phyloP scores from a whole-genome alignment of 2,888 invertebrate species.

The Epiblema foenella region DNA sequence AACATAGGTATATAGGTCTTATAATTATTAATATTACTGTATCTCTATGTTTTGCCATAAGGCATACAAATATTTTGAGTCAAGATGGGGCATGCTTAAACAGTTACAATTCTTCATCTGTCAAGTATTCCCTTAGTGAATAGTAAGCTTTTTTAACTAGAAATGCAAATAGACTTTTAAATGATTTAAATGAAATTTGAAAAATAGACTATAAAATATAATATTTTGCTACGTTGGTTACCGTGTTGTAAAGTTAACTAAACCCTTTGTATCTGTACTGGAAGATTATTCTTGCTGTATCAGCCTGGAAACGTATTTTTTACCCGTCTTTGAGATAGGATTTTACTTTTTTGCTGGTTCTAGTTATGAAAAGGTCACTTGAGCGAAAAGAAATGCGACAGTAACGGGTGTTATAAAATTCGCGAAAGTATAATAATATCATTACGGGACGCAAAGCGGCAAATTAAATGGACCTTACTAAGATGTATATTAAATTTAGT shows the following conservation, averaged over 20 bases:
- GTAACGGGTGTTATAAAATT: slow-evolving; percentile 1
- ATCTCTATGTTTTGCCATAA: too few relatives aligned
- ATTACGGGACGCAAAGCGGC: neutral
- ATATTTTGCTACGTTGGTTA: slow-evolving; percentile 54
- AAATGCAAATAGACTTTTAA: too few relatives aligned
- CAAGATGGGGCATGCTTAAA: too few relatives aligned
- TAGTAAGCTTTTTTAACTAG: too few relatives aligned
- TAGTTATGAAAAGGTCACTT: slow-evolving; percentile 29
- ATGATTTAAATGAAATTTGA: too few relatives aligned
- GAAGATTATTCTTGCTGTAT: slow-evolving; percentile 45
- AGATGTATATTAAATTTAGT: neutral
- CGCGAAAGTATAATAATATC: slow-evolving; percentile 1
- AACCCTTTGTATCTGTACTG: slow-evolving; percentile 56
- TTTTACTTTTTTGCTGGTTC: slow-evolving; percentile 13
- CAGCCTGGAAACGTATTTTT: slow-evolving; percentile 35
- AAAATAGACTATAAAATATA: too few relatives aligned
- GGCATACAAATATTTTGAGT: too few relatives aligned
- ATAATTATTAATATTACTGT: too few relatives aligned
- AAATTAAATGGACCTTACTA: neutral
- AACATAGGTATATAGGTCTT: too few relatives aligned
- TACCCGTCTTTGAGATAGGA: slow-evolving; percentile 34
- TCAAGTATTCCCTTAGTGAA: too few relatives aligned
- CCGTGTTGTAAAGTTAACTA: slow-evolving; percentile 54
- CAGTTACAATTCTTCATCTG: too few relatives aligned
- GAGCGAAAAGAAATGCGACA: slow-evolving; percentile 17